Conservation (phyloP, 2,888 invertebrate genomes). For the Epinotia nisella region DNA sequence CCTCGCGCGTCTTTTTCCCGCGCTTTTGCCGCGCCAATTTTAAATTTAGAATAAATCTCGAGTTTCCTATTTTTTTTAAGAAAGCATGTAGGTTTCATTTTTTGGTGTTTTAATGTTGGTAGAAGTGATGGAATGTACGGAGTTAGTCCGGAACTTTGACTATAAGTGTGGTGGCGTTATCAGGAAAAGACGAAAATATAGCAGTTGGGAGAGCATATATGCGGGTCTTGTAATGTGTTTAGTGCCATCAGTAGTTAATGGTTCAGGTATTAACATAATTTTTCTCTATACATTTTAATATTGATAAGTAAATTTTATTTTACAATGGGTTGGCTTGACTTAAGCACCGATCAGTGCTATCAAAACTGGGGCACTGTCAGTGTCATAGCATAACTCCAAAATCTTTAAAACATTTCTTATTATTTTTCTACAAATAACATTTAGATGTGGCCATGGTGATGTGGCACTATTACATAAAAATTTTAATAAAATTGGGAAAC, state of each 20-base stretch:
- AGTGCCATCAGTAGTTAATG: slow-evolving; percentile 68
- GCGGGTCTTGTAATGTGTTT: slow-evolving; percentile 71
- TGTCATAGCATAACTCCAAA: too few relatives aligned
- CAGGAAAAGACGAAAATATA: slow-evolving; percentile 59
- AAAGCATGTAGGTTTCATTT: slow-evolving; percentile 35
- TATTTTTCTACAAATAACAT: too few relatives aligned
- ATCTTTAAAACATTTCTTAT: too few relatives aligned
- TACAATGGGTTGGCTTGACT: too few relatives aligned
- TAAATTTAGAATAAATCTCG: slow-evolving; percentile 39
- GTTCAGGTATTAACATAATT: slow-evolving; percentile 58
- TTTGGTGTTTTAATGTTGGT: slow-evolving; percentile 20
- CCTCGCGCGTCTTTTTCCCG: slow-evolving; percentile 65
- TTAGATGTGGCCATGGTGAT: too few relatives aligned
- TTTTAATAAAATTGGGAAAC: too few relatives aligned
- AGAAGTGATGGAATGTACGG: slow-evolving; percentile 54
- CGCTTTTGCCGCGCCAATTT: slow-evolving; percentile 65
- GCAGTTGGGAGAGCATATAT: slow-evolving; percentile 61
- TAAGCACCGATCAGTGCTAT: too few relatives aligned
- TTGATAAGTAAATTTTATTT: too few relatives aligned
- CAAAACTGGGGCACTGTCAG: too few relatives aligned
- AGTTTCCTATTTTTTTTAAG: slow-evolving; percentile 10
- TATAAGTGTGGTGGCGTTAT: slow-evolving; percentile 55
- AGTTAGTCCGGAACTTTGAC: slow-evolving; percentile 46
- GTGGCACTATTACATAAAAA: too few relatives aligned
- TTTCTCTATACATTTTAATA: background rate